Base-by-base conservation (phyloP, 2,113 vertebrate species). In the Pyrgilauda ruficollis region DNA sequence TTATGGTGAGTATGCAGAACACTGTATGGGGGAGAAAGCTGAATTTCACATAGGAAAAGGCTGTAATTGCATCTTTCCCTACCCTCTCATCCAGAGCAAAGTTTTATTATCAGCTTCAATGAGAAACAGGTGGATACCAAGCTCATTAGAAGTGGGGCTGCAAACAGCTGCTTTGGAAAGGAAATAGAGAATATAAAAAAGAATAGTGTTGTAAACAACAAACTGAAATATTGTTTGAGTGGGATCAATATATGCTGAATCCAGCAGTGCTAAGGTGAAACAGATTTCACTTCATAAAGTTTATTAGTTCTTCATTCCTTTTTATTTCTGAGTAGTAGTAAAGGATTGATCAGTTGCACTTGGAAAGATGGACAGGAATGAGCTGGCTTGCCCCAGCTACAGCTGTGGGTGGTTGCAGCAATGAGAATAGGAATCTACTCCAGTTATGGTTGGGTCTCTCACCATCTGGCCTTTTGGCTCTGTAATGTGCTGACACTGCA, bases 401-500 rank as follows among this genome's bases (percentile, higher is more conserved):
- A 93, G 74, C 84, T 87, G 69, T 67, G 87, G 70, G 89, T 95
- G 56, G 35, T 84, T 70, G 41, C 61, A 89, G 68, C 3, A 1
- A 49, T 41, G 63, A 96, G 72, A 94, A 73, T 13, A 50, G 44
- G 53, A 94, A 96, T 56, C 69, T 62, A 9, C 59, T 84, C 16
- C 55, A 62, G 63, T 47, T 82, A 68, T 46, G 24, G 27, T 79
- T 75, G 74, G 56, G 27, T 94, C 55, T 87, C 59, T 49, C 43
- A 89, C 96, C 95, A 96, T 96, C 97, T 97, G 97, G 90, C 52
- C 79, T 67, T 90, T 93, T 97, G 96, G 92, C 81, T 90, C 41
- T 77, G 72, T 31, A 43, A 56, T 46, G 67, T 84, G 80, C 92
- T 96, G 96, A 97, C 74, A 68, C 17, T 70, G 78, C 55, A 67